Evolutionary conservation across 2,113 vertebrate species (phyloP), one percentile per base, ranked within the genome.

Genomic region (Cyprinus carpio): DNA sequence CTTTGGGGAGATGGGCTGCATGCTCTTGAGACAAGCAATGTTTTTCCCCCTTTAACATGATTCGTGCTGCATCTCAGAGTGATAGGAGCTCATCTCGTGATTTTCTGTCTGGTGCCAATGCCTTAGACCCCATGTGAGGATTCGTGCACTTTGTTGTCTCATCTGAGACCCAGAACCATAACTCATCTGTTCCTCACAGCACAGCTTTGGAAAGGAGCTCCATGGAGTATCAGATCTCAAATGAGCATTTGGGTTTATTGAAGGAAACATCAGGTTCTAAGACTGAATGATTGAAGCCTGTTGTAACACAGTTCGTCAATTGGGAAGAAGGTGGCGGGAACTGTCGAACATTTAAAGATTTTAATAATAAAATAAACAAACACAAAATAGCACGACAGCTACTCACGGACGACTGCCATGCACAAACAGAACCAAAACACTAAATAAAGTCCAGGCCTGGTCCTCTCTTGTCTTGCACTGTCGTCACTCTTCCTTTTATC

Each of bases 131-230:
- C 71, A 90, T 87, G 87, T 85, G 84, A 89, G 89, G 87, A 91
- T 74, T 15, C 13, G 6, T 23, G 37, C 23, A 74, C 6, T 80
- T 81, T 13, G 56, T 85, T 78, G 77, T 88, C 90, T 74, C 85
- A 78, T 84, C 84, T 75, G 60, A 82, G 60, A 81, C 84, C 60
- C 82, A 82, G 84, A 82, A 89, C 85, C 25, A 34, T 11, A 69
- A 87, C 88, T 90, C 91, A 92, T 92, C 90, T 27, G 88, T 87
- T 49, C 85, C 79, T 83, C 88, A 80, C 91, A 92, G 90, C 90
- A 88, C 89, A 89, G 82, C 85, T 81, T 69, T 84, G 87, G 74
- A 89, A 82, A 86, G 69, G 10, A 40, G 34, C 56, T 60, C 56
- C 56, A n/a, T 40, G 40, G 40, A 12, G 23, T 27, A 43, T 75